Evolutionary conservation across 1,140 invertebrate species (phyloP).

Genomic region (Oncopeltus fasciatus): DNA sequence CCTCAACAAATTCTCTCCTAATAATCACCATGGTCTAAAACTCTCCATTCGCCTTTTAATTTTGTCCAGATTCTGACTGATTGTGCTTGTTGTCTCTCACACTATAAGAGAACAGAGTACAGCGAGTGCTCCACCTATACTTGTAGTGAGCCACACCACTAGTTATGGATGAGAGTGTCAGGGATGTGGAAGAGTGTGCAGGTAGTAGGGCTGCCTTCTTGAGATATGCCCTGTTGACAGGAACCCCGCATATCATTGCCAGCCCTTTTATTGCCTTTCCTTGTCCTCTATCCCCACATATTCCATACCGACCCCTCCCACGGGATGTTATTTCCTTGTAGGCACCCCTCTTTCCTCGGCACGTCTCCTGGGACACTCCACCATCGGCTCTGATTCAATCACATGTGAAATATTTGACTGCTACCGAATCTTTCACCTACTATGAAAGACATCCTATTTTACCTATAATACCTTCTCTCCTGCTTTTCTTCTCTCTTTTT

Average conservation of each 20-base stretch:
- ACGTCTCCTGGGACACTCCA: not conserved
- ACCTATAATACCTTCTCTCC: not conserved
- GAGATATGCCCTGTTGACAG: no score
- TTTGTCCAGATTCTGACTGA: no score
- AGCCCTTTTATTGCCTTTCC: not conserved
- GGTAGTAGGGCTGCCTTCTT: no score
- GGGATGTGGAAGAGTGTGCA: no score
- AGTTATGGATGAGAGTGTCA: no score
- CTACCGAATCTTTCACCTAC: not conserved
- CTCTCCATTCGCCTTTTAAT: no score
- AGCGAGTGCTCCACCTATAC: no score
- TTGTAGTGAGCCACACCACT: no score
- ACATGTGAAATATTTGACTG: not conserved
- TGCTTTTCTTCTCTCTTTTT: not conserved
- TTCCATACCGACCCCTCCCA: not conserved
- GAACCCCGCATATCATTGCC: not conserved
- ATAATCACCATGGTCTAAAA: no score
- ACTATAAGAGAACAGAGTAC: no score
- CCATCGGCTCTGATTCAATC: not conserved
- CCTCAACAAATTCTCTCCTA: no score
- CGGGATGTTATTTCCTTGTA: not conserved
- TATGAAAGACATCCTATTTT: not conserved
- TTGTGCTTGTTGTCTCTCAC: no score
- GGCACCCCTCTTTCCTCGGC: not conserved
- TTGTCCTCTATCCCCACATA: not conserved